Evolutionary conservation across 1,140 invertebrate species (phyloP).

Genomic region (Daktulosphaira vitifoliae): DNA sequence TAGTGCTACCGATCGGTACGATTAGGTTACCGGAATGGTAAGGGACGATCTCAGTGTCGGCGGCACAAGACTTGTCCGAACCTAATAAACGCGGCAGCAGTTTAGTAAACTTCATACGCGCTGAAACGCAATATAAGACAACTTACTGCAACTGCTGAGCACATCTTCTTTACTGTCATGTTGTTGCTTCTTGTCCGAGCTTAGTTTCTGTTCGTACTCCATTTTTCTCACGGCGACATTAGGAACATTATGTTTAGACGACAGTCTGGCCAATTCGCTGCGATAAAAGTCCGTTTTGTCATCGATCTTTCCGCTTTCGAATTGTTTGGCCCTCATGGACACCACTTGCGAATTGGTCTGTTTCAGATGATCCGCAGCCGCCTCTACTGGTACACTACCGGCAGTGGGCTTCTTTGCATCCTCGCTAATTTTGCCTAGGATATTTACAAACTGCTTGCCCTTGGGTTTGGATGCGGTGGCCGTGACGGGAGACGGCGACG

Average conservation of each 20-base stretch:
- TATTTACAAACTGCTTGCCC: constrained; percentile 26
- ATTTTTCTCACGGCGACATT: constrained; percentile 63
- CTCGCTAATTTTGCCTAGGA: constrained; percentile 35
- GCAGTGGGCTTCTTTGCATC: neutral
- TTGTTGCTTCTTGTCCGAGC: constrained; percentile 41
- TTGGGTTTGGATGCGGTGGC: neutral
- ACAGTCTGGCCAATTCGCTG: constrained; percentile 62
- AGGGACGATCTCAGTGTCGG: constrained; percentile 37
- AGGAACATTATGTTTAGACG: constrained; percentile 58
- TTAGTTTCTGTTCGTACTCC: constrained; percentile 58
- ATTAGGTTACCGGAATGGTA: constrained; percentile 60
- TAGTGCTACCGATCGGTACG: constrained; percentile 64
- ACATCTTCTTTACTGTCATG: constrained; percentile 46
- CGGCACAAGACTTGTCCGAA: constrained; percentile 8
- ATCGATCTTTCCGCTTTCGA: constrained; percentile 56
- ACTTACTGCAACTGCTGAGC: constrained; percentile 64
- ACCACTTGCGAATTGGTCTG: constrained; percentile 50
- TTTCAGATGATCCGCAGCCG: neutral
- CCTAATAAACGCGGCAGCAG: constrained; percentile 12
- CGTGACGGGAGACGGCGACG: neutral
- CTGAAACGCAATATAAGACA: constrained; percentile 42
- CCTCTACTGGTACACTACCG: neutral
- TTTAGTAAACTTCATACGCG: constrained; percentile 37
- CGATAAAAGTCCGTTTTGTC: constrained; percentile 58
- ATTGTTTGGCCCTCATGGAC: constrained; percentile 60